Evolutionary conservation across 2,888 invertebrate species (phyloP).

Genomic region (Scaptomyza reducta): DNA sequence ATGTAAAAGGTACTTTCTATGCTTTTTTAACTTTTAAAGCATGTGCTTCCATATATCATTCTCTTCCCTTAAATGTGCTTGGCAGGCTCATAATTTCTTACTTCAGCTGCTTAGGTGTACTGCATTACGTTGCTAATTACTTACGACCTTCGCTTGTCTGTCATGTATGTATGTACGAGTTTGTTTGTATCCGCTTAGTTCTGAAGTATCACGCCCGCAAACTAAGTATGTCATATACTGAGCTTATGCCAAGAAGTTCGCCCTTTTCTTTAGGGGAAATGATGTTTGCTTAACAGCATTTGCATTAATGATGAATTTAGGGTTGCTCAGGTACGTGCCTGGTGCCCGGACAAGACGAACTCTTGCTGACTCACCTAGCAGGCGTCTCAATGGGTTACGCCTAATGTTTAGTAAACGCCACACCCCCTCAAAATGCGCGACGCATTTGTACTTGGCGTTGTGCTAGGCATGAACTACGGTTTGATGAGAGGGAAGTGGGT

Average conservation of each 20-base stretch:
- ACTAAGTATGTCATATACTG: slow-evolving; percentile 56
- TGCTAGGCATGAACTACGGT: slow-evolving; percentile 42
- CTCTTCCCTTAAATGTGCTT: neutral
- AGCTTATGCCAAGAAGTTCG: slow-evolving; percentile 41
- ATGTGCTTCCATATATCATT: neutral
- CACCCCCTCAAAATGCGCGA: slow-evolving; percentile 23
- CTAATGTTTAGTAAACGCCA: slow-evolving; percentile 18
- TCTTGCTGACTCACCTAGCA: slow-evolving; percentile 32
- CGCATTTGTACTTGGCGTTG: slow-evolving; percentile 47
- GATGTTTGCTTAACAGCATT: slow-evolving; percentile 59
- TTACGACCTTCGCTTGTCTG: slow-evolving; percentile 24
- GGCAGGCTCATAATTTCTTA: neutral
- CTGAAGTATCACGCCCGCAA: slow-evolving; percentile 32
- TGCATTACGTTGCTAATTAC: slow-evolving; percentile 41
- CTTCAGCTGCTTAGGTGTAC: slow-evolving; percentile 3
- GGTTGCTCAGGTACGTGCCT: slow-evolving; percentile 49
- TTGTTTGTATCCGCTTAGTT: slow-evolving; percentile 30
- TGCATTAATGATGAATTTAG: slow-evolving; percentile 66
- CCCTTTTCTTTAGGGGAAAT: slow-evolving; percentile 26
- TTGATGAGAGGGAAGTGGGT: neutral
- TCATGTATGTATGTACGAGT: slow-evolving; percentile 17
- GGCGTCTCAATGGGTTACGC: slow-evolving; percentile 27
- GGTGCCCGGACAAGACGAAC: slow-evolving; percentile 10
- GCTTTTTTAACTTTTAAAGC: neutral
- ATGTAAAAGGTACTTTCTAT: neutral